phyloP scores from a whole-genome alignment of 2,888 invertebrate species.

The Amiota minor region DNA sequence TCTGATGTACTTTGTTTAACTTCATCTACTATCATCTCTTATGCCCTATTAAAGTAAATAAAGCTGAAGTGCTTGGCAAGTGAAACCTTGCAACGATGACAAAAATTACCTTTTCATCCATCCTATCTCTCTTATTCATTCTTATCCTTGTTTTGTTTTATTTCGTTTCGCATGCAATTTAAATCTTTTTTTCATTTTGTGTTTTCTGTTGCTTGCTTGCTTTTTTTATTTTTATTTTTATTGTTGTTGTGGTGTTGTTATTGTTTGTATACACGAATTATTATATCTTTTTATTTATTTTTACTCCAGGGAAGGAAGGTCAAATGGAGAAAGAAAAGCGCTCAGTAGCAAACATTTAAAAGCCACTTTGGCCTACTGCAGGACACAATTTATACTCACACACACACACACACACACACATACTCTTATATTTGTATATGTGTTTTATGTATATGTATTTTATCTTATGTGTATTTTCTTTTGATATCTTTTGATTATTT shows the following conservation, averaged over 20 bases:
- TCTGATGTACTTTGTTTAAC: no score
- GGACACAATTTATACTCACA: background rate
- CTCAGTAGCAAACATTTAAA: slow-evolving; percentile 28
- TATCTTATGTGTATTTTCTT: no score
- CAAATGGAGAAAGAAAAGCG: no score
- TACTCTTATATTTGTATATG: no score
- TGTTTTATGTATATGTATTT: no score
- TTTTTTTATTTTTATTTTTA: background rate
- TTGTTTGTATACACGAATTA: slow-evolving; percentile 21
- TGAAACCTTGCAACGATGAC: background rate
- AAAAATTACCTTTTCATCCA: slow-evolving; percentile 21
- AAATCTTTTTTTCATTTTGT: no score
- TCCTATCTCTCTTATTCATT: no score
- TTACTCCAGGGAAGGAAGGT: background rate
- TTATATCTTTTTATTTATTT: slow-evolving; percentile 31
- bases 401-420: no score
- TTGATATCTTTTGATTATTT: no score
- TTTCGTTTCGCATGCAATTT: no score
- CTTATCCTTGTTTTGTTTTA: background rate
- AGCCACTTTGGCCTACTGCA: slow-evolving; percentile 14
- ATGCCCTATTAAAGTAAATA: background rate
- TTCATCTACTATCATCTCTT: background rate
- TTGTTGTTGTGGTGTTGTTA: background rate
- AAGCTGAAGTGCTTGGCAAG: background rate
- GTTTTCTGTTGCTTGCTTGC: background rate